Base-by-base conservation (phyloP, 2,888 invertebrate species). In the Ennomos quercinarius region DNA sequence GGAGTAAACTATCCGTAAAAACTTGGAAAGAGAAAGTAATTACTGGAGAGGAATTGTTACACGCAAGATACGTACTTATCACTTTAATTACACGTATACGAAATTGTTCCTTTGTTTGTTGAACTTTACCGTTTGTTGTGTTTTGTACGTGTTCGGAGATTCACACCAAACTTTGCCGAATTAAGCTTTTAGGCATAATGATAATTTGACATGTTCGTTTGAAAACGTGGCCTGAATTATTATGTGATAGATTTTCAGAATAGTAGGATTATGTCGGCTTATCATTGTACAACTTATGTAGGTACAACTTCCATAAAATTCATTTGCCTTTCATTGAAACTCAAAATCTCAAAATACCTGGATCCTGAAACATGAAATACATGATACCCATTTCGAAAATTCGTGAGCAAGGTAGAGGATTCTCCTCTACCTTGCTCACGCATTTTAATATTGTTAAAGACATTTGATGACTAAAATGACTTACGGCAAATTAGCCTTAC, bases 61-160 rank as follows among this genome's bases (percentile, higher is more conserved):
- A 36, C 11, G 2, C n/a, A 38, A 12, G 12, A 13, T 8, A 17
- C 27, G 27, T 34, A 35, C 34, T 44, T 35, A 35, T 35, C 44
- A 35, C 44, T 44, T 35, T 34, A 35, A 34, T 34, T n/a, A 44
- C 35, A 50, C 39, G 46, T 47, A 37, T 42, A 34, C 48, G 44
- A 44, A 49, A 44, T 44, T 39, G 46, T 46, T 10, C 35, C 35
- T 50, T 51, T 42, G 45, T 39, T 45, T 36, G 41, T 45, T 39
- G 13, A 58, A 58, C 53, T 58, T 58, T n/a, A 12, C 47, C 47
- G 40, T 53, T 59, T 59, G 54, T 49, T 54, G 39, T 49, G 43
- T 45, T 44, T 11, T 27, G 53, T 48, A 59, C 59, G 59, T 54
- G 54, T 12, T 49, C 27, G 11, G 43, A 52, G 42, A 44, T 48